Percentiles rank a stretch among this genome's conserved stretches.
These are phyloP conservation scores for Biston betularia DNA, from an alignment of 2,888 invertebrate species.

Conservation along the genomic window DNA sequence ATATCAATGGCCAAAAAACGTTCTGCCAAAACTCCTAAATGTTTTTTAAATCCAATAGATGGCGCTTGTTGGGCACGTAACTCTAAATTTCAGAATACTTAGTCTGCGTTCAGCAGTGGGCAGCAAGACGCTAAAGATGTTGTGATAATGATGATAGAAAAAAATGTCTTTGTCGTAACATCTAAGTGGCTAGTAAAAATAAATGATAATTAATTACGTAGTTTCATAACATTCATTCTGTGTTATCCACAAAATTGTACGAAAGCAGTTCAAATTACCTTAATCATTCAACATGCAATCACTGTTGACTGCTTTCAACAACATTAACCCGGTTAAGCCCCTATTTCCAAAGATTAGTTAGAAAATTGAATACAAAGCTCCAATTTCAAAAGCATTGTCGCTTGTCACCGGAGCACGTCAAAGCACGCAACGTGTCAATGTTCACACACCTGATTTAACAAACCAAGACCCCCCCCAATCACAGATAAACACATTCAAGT, in stretches of 20 bases:
- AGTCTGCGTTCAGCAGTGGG: too few species aligned
- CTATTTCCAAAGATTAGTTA: slow-evolving; percentile 27
- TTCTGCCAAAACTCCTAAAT: too few species aligned
- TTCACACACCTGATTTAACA: slow-evolving; percentile 45
- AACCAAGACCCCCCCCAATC: slow-evolving; percentile 39
- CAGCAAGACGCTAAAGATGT: too few species aligned
- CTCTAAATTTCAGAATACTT: too few species aligned
- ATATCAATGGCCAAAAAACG: too few species aligned
- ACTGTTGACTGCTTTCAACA: slow-evolving; percentile 10
- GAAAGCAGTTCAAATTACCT: background rate
- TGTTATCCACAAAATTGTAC: background rate
- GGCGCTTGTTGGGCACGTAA: too few species aligned
- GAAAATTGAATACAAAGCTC: slow-evolving; percentile 29
- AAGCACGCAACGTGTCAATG: slow-evolving; percentile 36
- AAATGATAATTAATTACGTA: too few species aligned
- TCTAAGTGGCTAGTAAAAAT: too few species aligned
- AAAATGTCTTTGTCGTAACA: too few species aligned
- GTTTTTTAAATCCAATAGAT: too few species aligned
- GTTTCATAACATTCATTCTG: too few species aligned
- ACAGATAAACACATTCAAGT: slow-evolving; percentile 25
- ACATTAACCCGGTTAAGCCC: slow-evolving; percentile 16
- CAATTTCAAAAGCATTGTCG: slow-evolving; percentile 32
- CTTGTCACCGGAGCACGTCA: slow-evolving; percentile 21
- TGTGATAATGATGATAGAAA: too few species aligned
- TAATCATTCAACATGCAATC: slow-evolving; percentile 5